A percentile compares a stretch with the other conserved stretches of the same genome.
These are phyloP conservation scores for Budorcas taxicolor DNA, from an alignment of 2,113 vertebrate species.

Conservation along the genomic window DNA sequence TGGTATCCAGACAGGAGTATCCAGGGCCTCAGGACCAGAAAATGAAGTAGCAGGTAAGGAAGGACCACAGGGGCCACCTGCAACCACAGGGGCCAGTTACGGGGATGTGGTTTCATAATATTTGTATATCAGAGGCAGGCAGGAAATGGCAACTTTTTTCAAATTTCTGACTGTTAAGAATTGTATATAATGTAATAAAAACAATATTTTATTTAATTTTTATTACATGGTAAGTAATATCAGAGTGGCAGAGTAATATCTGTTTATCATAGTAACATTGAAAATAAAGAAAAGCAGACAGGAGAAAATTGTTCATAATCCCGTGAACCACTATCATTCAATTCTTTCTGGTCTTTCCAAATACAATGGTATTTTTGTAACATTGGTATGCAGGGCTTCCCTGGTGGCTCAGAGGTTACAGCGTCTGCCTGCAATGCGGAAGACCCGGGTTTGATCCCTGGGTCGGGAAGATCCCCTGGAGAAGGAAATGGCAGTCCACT, in stretches of 20 bases:
- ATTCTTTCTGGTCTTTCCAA: background rate
- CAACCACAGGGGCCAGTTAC: background rate
- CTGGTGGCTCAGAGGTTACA: too few species aligned
- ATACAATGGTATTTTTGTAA: background rate
- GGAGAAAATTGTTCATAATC: background rate
- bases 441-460: too few species aligned
- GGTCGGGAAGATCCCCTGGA: too few species aligned
- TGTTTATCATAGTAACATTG: background rate
- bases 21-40: background rate
- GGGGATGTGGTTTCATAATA: background rate
- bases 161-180: background rate
- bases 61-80: rapidly evolving
- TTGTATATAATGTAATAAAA: background rate
- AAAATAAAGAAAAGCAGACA: background rate
- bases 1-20: rapidly evolving
- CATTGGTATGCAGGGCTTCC: background rate
- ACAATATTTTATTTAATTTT: background rate
- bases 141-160: background rate
- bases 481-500: too few species aligned
- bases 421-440: too few species aligned
- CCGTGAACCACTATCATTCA: background rate
- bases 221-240: background rate
- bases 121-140: background rate
- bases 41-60: background rate
- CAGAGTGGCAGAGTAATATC: background rate